Conservation (phyloP, 2,113 vertebrate species). For the Triplophysa rosa region DNA sequence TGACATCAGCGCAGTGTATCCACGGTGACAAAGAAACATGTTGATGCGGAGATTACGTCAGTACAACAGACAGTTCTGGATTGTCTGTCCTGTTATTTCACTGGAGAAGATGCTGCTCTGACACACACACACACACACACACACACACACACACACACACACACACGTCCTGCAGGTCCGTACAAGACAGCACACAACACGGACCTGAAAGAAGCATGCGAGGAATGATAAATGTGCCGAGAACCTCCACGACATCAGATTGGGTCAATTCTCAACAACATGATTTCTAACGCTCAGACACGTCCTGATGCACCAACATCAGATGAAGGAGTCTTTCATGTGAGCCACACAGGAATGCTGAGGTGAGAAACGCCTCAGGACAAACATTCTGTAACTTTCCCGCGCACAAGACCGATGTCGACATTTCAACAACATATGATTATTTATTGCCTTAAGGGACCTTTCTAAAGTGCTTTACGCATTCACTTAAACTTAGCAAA, state of each 20-base stretch:
- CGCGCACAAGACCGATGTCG: not conserved
- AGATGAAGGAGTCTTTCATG: not conserved
- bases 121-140: too few relatives aligned
- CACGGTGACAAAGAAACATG: slow-evolving; percentile 28
- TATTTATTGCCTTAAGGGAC: not conserved
- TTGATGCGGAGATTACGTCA: slow-evolving; percentile 9
- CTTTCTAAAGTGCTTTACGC: not conserved
- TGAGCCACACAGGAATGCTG: not conserved
- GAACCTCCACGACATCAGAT: not conserved
- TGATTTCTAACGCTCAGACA: not conserved
- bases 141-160: too few relatives aligned
- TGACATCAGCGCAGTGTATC: slow-evolving; percentile 36
- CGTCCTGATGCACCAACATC: not conserved
- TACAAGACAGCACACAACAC: slow-evolving; percentile 26
- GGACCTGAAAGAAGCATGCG: slow-evolving; percentile 1
- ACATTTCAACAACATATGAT: not conserved
- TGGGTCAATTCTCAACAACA: not conserved
- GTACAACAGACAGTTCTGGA: not conserved
- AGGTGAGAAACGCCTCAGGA: slow-evolving; percentile 30
- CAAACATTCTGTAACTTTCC: slow-evolving; percentile 7
- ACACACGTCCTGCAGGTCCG: slow-evolving; percentile 15
- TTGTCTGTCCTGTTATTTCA: not conserved
- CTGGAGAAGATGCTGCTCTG: not conserved
- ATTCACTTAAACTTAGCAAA: too few relatives aligned
- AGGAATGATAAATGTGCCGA: slow-evolving; percentile 1